Base-by-base conservation (phyloP, 2,113 vertebrate species). In the Dolichotis patagonum region DNA sequence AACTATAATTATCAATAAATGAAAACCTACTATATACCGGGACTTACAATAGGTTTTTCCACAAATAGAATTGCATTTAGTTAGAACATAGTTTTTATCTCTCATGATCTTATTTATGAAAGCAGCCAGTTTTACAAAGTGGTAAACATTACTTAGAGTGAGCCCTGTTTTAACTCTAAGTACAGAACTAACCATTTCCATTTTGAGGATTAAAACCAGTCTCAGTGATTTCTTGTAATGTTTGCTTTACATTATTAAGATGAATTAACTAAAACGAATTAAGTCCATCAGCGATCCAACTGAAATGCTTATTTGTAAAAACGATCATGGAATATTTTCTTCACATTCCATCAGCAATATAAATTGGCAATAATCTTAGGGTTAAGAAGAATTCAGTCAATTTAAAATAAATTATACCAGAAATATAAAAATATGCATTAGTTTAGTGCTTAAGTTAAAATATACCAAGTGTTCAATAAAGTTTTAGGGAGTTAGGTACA, bases 31-130 rank as follows among this genome's bases (percentile, higher is more conserved):
- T 65, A 6, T 78, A 60, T 85, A 12, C 80, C 62, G 95, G 80
- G n/a, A 14, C 38, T 62, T 46, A 46, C 56, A 4, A 35, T 89
- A 85, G 77, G 65, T 92, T 58, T 22, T 90, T 43, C 91, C 60
- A 96, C 30, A 77, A 82, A 78, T 52, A 80, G 85, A 85, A 90
- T 43, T 73, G 6, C 65, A 88, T 73, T 90, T 97, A 77, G 90
- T 97, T 94, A 81, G 19, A 49, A 80, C 19, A 75, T 89, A 90
- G 63, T 94, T 97, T 95, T 95, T 92, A 91, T 92, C 63, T 96
- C 32, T 49, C 22, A 28, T 75, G 35, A 85, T 96, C 85, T 90
- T 94, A 73, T 58, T 94, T 85, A 85, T 41, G 63, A 90, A 96
- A 80, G 38, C 24, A 71, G 13, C 35, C 54, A 32, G 75, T 92